Conservation (phyloP, 1,140 invertebrate species). For the Brachionus plicatilis region DNA sequence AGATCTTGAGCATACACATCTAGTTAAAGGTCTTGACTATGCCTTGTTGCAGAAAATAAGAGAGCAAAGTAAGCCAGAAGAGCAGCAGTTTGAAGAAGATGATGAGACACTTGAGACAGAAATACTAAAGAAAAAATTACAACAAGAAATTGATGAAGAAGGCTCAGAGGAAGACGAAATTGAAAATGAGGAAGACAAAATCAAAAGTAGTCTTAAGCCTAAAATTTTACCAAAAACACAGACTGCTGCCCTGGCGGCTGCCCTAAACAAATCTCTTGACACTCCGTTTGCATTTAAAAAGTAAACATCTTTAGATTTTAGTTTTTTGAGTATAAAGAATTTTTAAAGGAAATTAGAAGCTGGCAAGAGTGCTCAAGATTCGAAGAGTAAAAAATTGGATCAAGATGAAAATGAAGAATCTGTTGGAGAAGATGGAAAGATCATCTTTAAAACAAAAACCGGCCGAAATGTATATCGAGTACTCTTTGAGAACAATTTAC, state of each 20-base stretch:
- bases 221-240: slow-evolving; percentile 14
- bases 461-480: slow-evolving; percentile 57
- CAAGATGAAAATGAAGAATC: not conserved
- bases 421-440: slow-evolving; percentile 45
- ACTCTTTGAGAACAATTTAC: slow-evolving; percentile 55
- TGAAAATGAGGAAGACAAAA: slow-evolving; percentile 17
- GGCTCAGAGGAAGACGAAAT: slow-evolving; percentile 60
- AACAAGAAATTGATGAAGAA: slow-evolving; percentile 76
- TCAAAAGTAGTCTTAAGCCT: slow-evolving; percentile 8
- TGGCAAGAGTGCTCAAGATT: slow-evolving; percentile 59
- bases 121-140: not conserved
- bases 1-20: slow-evolving; percentile 99
- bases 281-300: slow-evolving; percentile 31
- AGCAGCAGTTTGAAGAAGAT: not conserved
- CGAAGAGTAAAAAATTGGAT: slow-evolving; percentile 42
- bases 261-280: slow-evolving; percentile 10
- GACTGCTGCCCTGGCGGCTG: not conserved
- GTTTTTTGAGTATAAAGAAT: not conserved
- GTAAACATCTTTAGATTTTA: not conserved
- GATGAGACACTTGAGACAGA: not conserved
- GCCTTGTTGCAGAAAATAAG: slow-evolving; percentile 91
- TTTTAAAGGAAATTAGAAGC: slow-evolving; percentile 15
- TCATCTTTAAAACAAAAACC: slow-evolving; percentile 66
- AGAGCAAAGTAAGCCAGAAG: not conserved
- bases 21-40: slow-evolving; percentile 99